Conservation (phyloP, 2,888 invertebrate species). For the Noctua janthina region DNA sequence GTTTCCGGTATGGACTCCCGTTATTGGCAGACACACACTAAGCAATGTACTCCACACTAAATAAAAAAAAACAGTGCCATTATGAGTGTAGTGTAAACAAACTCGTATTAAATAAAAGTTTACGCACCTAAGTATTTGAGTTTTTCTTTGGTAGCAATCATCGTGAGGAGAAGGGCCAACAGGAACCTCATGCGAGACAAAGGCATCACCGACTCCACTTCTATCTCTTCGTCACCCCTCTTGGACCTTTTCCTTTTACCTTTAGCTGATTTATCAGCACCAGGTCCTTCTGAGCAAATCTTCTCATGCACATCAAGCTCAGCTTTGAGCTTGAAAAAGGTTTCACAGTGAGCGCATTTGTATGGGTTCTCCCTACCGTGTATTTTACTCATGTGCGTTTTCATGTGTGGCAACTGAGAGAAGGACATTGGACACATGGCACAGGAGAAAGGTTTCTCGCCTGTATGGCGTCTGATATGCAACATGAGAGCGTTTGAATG, state of each 20-base stretch:
- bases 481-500: constrained; percentile 96
- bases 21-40: constrained; percentile 87
- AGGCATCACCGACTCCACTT: constrained; percentile 90
- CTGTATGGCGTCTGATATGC: constrained; percentile 95
- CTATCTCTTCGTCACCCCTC: constrained; percentile 60
- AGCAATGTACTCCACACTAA: constrained; percentile 84
- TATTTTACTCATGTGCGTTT: constrained; percentile 96
- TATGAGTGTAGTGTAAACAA: constrained; percentile 76
- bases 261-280: constrained; percentile 47
- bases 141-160: constrained; percentile 95
- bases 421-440: constrained; percentile 93
- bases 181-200: constrained; percentile 94
- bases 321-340: constrained; percentile 94
- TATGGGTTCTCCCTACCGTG: constrained; percentile 95
- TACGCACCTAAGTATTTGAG: constrained; percentile 95
- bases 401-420: constrained; percentile 96
- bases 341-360: constrained; percentile 93
- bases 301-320: constrained; percentile 92
- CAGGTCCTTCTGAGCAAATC: constrained; percentile 82
- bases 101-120: constrained; percentile 66
- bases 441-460: constrained; percentile 95
- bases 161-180: constrained; percentile 94
- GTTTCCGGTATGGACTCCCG: constrained; percentile 74
- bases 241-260: constrained; percentile 42
- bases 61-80: constrained; percentile 80